Conservation (phyloP, 2,797 vertebrate species). For the Sitta carolinensis region DNA sequence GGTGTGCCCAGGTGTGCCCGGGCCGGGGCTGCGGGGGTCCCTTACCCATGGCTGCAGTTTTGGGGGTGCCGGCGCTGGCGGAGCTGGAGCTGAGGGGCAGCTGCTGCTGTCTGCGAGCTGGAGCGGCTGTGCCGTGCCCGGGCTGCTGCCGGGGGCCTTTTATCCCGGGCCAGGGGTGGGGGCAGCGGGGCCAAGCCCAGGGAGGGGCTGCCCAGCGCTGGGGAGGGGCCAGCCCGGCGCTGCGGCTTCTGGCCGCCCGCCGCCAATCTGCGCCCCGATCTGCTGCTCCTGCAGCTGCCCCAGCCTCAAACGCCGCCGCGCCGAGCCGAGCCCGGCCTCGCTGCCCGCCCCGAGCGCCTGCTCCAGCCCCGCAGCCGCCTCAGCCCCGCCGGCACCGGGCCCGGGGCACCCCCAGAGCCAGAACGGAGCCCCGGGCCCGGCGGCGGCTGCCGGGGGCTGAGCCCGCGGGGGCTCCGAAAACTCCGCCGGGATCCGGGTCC, state of each 20-base stretch:
- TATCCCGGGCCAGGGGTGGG: not conserved
- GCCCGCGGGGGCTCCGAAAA: too few species aligned
- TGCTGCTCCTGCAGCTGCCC: not conserved
- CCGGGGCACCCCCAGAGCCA: too few species aligned
- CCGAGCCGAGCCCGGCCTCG: not conserved
- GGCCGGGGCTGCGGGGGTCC: too few species aligned
- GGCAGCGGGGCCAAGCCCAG: not conserved
- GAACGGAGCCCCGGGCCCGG: too few species aligned
- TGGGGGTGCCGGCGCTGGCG: not conserved
- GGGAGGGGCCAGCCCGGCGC: not conserved
- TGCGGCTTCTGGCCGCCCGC: not conserved
- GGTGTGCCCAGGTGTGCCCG: too few species aligned
- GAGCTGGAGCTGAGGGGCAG: not conserved
- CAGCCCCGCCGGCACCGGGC: not conserved
- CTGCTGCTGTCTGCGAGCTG: not conserved
- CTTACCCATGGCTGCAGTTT: not conserved
- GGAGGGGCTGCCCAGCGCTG: not conserved
- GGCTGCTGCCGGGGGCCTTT: not conserved
- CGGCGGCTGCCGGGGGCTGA: too few species aligned
- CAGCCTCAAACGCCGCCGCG: not conserved
- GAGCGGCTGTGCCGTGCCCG: not conserved
- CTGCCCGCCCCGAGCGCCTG: not conserved
- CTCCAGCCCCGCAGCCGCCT: not conserved
- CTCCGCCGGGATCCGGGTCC: not conserved
- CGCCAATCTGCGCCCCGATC: not conserved